Percentiles rank a stretch among this genome's conserved stretches.
Evolutionary conservation across 2,113 vertebrate species (phyloP).

Genomic region (Gasterosteus nipponicus): DNA sequence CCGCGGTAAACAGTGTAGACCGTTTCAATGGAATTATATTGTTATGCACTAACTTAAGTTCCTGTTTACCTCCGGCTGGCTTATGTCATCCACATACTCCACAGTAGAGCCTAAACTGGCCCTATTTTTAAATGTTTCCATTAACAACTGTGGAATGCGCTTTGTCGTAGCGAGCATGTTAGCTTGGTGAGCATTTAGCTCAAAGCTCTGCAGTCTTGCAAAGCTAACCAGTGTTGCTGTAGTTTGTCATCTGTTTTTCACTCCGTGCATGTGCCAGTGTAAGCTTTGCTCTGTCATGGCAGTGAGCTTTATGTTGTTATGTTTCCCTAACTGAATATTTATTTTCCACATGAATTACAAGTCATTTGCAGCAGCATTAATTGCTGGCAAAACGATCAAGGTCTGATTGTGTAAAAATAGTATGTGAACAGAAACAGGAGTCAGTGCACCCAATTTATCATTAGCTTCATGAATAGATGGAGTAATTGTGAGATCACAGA

Average conservation of each 20-base stretch:
- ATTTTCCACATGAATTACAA: background rate
- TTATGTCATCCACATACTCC: background rate
- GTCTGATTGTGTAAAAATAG: background rate
- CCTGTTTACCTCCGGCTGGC: background rate
- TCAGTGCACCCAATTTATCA: background rate
- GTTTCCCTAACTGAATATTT: background rate
- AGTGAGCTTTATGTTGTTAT: background rate
- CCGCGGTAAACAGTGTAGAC: background rate
- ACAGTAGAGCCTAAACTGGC: background rate
- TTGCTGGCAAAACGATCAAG: background rate
- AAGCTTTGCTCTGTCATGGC: background rate
- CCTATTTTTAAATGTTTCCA: background rate
- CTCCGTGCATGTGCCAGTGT: background rate
- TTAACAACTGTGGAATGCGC: background rate
- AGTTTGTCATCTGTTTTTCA: background rate
- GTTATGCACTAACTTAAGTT: background rate
- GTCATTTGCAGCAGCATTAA: background rate
- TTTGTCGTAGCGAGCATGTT: background rate
- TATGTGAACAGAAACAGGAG: background rate
- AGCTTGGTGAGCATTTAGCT: background rate
- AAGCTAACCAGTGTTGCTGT: background rate
- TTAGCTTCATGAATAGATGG: conserved; percentile 11
- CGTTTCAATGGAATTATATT: background rate
- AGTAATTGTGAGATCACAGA: conserved; percentile 21
- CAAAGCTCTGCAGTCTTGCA: background rate